A percentile compares a stretch with the other conserved stretches of the same genome.
Evolutionary conservation across 2,113 vertebrate species (phyloP).

Genomic region (Cariama cristata): DNA sequence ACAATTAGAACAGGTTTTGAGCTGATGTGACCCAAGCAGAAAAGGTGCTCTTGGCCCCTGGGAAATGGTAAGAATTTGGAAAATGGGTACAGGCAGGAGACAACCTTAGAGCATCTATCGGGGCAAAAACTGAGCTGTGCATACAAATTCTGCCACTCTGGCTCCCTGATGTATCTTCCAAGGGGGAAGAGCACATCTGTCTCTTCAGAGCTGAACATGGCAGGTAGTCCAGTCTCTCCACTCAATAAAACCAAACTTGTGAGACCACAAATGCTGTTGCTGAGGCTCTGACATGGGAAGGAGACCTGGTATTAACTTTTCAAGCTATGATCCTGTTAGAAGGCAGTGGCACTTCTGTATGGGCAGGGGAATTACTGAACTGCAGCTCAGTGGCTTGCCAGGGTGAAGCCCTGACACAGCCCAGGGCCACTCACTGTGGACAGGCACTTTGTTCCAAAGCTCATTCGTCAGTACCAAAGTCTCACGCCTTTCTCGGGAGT

Average conservation of each 20-base stretch:
- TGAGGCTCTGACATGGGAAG: not conserved
- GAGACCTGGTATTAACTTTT: not conserved
- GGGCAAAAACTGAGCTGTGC: not conserved
- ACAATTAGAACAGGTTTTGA: not conserved
- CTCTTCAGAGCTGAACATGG: not conserved
- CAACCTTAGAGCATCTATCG: not conserved
- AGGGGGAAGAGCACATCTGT: not conserved
- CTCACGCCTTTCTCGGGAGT: not conserved
- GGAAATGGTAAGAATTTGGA: not conserved
- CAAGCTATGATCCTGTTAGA: not conserved
- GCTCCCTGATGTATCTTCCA: not conserved
- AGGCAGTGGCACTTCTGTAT: not conserved
- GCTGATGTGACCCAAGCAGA: not conserved
- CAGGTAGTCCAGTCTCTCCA: not conserved
- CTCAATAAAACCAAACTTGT: not conserved
- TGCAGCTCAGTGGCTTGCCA: not conserved
- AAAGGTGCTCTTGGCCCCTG: not conserved
- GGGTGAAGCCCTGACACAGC: not conserved
- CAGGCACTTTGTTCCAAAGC: not conserved
- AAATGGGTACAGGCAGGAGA: not conserved
- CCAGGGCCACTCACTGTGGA: accelerated
- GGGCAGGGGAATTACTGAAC: not conserved
- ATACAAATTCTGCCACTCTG: not conserved
- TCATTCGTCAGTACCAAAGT: not conserved
- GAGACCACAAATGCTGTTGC: not conserved